Percentiles rank a stretch among this genome's conserved stretches.
Conservation (phyloP, 2,113 vertebrate species). For the Origma solitaria region DNA sequence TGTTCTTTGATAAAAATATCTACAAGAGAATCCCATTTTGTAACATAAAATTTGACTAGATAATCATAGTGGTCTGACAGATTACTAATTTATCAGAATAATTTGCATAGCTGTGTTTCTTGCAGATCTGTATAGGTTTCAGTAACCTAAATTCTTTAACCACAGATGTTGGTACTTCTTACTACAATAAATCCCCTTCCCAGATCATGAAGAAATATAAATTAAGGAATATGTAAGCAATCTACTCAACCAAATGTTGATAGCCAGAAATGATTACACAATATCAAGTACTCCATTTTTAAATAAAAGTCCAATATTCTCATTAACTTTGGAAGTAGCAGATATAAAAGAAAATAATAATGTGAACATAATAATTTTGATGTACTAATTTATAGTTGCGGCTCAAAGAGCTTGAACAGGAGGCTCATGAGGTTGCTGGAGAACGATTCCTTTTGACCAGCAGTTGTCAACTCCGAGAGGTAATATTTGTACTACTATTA, state of each 20-base stretch:
- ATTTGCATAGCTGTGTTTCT: not conserved
- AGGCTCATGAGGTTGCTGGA: conserved; percentile 85
- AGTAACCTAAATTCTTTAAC: not conserved
- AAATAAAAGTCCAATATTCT: not conserved
- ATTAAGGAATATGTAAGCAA: not conserved
- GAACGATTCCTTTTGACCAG: conserved; percentile 86
- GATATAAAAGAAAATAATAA: not conserved
- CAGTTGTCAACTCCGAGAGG: conserved; percentile 83
- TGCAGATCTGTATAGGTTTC: not conserved
- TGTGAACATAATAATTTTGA: not conserved
- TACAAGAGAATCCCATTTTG: not conserved
- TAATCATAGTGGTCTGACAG: not conserved
- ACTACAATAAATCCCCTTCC: not conserved
- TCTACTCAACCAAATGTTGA: not conserved
- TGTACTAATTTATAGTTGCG: conserved; percentile 67
- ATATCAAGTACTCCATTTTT: not conserved
- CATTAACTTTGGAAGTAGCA: not conserved
- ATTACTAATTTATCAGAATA: not conserved
- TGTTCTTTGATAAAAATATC: not conserved
- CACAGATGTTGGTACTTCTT: not conserved
- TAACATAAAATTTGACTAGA: not conserved
- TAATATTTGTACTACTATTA: not conserved
- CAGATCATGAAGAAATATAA: not conserved
- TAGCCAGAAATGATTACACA: not conserved
- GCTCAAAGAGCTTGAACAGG: conserved; percentile 84